phyloP scores from a whole-genome alignment of 2,797 vertebrate genomes.

The Gymnoscopelus braueri region DNA sequence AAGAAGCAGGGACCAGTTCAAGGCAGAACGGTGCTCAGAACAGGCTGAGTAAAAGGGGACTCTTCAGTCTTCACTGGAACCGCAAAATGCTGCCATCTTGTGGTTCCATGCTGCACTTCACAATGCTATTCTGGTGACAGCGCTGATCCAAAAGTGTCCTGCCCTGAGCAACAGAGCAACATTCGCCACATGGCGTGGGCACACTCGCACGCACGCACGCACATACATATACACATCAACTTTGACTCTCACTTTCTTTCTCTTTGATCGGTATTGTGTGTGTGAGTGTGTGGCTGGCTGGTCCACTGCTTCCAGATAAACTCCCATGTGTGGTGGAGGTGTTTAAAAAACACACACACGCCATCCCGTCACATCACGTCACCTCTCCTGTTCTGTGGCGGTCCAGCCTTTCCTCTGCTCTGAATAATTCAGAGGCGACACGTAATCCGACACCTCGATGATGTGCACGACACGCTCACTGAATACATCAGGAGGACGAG shows the following conservation, averaged over 20 bases:
- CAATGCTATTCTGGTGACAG: constrained; percentile 32
- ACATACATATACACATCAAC: constrained; percentile 1
- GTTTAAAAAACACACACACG: constrained; percentile 27
- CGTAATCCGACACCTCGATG: constrained; percentile 65
- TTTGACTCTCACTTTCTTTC: constrained; percentile 2
- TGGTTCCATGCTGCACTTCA: constrained; percentile 12
- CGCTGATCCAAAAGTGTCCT: constrained; percentile 17
- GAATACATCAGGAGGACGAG: constrained; percentile 31
- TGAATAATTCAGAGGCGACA: constrained; percentile 69
- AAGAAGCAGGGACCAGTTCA: no score
- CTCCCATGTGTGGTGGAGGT: constrained; percentile 7
- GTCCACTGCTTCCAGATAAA: background rate
- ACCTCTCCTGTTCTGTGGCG: constrained; percentile 36
- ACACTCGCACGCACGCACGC: background rate
- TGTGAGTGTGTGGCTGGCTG: background rate
- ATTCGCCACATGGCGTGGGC: background rate
- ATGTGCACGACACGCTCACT: constrained; percentile 38
- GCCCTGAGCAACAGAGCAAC: no score
- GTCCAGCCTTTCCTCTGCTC: constrained; percentile 41
- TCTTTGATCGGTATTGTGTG: constrained; percentile 15
- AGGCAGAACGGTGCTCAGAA: no score
- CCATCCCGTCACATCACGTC: constrained; percentile 47
- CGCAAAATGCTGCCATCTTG: constrained; percentile 29
- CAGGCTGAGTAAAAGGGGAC: no score
- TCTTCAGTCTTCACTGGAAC: no score